Evolutionary conservation across 2,797 vertebrate species (phyloP).

Genomic region (Gymnopithys bicolor): DNA sequence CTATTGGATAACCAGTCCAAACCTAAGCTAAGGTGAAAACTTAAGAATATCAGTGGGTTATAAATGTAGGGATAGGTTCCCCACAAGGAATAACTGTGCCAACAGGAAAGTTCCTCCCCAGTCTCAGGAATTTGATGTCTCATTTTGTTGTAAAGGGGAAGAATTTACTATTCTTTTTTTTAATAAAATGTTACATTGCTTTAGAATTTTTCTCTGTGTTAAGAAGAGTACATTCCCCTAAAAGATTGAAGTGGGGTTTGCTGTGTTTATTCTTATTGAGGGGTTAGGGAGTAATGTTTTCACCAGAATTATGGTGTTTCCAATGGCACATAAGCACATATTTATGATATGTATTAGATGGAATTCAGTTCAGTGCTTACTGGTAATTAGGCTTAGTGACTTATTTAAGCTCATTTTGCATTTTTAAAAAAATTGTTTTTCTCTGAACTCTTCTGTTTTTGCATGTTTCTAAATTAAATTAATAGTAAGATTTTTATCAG

Average conservation of each 20-base stretch:
- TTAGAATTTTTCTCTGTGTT: background rate
- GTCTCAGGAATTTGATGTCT: background rate
- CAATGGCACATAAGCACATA: background rate
- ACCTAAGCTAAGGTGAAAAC: background rate
- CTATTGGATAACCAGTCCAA: background rate
- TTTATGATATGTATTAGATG: background rate
- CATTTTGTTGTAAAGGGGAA: background rate
- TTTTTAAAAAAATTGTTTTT: background rate
- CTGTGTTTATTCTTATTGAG: background rate
- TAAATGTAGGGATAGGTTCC: background rate
- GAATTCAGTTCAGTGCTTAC: background rate
- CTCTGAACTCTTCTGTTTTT: background rate
- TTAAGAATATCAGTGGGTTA: background rate
- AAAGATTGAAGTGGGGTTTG: background rate
- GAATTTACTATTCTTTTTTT: background rate
- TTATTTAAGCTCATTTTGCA: background rate
- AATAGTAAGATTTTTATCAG: background rate
- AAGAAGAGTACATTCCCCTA: background rate
- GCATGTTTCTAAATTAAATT: background rate
- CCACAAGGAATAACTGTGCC: background rate
- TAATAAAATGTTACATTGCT: background rate
- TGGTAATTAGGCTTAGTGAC: background rate
- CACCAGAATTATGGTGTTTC: background rate
- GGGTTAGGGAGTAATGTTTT: background rate
- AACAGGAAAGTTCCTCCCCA: background rate